Evolutionary conservation across 2,888 invertebrate genomes (phyloP).

Genomic region (Hypercompe scribonia): DNA sequence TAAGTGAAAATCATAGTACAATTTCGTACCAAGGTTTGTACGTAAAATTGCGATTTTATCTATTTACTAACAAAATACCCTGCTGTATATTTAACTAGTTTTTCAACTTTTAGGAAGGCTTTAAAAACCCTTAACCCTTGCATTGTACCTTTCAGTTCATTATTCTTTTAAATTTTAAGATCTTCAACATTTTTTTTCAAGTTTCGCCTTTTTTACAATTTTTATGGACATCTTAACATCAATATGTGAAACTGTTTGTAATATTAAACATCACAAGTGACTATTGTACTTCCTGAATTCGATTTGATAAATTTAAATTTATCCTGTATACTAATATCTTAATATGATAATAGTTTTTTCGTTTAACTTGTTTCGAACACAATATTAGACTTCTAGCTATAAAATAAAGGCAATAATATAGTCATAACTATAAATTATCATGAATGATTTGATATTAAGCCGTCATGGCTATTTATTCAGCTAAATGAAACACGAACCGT

Average conservation of each 20-base stretch:
- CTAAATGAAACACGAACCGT: slow-evolving; percentile 39
- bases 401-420: slow-evolving; percentile 19
- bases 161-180: no score
- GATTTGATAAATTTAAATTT: background rate
- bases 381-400: background rate
- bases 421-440: slow-evolving; percentile 21
- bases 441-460: slow-evolving; percentile 37
- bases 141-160: no score
- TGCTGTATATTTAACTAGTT: background rate
- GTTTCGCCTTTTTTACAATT: no score
- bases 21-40: slow-evolving; percentile 58
- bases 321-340: no score
- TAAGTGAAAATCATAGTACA: slow-evolving; percentile 67
- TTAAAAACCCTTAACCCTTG: no score
- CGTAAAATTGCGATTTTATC: slow-evolving; percentile 43
- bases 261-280: background rate
- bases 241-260: background rate
- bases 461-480: slow-evolving; percentile 33
- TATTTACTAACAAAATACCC: slow-evolving; percentile 29
- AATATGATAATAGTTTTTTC: no score
- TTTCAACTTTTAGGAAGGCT: background rate
- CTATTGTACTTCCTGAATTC: background rate
- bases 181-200: no score
- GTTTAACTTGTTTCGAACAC: slow-evolving; percentile 24
- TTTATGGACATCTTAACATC: slow-evolving; percentile 26